Evolutionary conservation across 2,888 invertebrate genomes (phyloP).

Genomic region (Perizoma affinitatum): DNA sequence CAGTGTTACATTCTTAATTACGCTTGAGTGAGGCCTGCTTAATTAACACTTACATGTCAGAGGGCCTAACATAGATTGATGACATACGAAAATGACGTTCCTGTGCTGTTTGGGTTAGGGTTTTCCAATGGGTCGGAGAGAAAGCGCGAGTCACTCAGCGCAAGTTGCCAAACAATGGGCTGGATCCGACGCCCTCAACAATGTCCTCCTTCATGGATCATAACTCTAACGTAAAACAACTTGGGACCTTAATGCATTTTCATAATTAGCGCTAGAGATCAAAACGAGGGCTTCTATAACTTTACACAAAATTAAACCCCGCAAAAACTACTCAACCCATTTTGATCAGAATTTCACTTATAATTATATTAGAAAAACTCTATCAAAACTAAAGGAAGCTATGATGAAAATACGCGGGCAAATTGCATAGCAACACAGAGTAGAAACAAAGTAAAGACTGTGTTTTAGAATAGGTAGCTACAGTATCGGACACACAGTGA

Average conservation of each 20-base stretch:
- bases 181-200: conserved; percentile 56
- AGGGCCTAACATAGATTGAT: conserved; percentile 82
- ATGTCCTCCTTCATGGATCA: conserved; percentile 61
- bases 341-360: neutral
- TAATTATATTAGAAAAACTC: neutral
- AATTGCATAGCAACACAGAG: no score
- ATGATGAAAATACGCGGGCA: no score
- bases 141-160: conserved; percentile 76
- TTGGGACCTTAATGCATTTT: conserved; percentile 77
- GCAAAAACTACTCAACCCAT: conserved; percentile 5
- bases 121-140: conserved; percentile 56
- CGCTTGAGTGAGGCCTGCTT: conserved; percentile 82
- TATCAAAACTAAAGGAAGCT: no score
- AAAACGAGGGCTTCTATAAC: conserved; percentile 16
- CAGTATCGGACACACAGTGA: conserved; percentile 1
- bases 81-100: conserved; percentile 83
- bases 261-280: conserved; percentile 67
- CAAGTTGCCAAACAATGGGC: conserved; percentile 74
- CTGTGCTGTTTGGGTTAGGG: conserved; percentile 67
- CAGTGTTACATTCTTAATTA: conserved; percentile 83
- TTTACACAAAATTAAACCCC: conserved; percentile 4
- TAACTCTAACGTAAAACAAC: conserved; percentile 67
- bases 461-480: neutral
- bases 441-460: neutral
- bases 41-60: conserved; percentile 84